Evolutionary conservation across 2,113 vertebrate genomes (phyloP), one percentile per base, ranked within the genome.

Genomic region (Pipra filicauda): DNA sequence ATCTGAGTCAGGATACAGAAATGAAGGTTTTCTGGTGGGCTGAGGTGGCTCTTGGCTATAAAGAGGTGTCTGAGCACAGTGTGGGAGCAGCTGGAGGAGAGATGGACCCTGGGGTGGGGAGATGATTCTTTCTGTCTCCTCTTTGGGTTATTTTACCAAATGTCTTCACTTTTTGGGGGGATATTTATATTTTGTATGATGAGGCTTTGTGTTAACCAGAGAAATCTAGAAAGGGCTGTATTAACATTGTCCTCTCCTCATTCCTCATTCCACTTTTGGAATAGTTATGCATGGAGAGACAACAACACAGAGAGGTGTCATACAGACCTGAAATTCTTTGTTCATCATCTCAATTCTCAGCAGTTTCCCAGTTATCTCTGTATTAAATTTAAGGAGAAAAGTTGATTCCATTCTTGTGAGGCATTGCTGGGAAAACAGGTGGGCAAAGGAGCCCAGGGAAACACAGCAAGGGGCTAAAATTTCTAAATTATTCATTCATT

Each of bases 321-420:
- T 2, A 11, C 12, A 62, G 51, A 67, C 21, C 79, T 85, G 26
- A 57, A 14, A 48, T 57, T 75, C 58, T 35, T 54, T 77, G 57
- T 59, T 89, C 64, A 35, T 82, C 33, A 65, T 65, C 35, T 58
- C 33, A 15, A n/a, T 41, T 85, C 88, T 80, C 83, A 89, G 79
- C 82, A 74, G 57, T 88, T 84, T 71, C 75, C 37, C 43, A 27
- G 30, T 90, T 93, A 83, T 86, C 65, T 89, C 51, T 89, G 15
- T 89, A 76, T 93, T 86, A 89, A 92, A 91, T 95, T 86, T 75
- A 92, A 85, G 93, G 71, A 79, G 93, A 90, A 96, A 90, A 77
- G 85, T 71, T 84, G 75, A 66, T 96, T 83, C 44, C 70, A 8
- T 95, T 96, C 81, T 73, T 88, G 88, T 85, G 74, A 61, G 79